phyloP scores from a whole-genome alignment of 2,888 invertebrate species.

The Drosophila trichaetosa region DNA sequence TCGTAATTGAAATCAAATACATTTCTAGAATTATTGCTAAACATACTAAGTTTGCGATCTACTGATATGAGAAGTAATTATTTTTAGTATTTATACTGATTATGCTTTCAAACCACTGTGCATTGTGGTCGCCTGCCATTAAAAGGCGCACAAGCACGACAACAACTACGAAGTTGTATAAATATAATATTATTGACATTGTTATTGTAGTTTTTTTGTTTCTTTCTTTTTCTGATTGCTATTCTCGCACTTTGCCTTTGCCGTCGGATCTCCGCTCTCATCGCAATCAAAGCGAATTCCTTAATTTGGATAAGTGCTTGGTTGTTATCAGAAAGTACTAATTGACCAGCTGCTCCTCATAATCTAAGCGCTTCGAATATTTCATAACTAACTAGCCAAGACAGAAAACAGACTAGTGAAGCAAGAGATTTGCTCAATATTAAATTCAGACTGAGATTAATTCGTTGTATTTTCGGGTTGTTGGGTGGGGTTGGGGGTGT shows the following conservation, averaged over 20 bases:
- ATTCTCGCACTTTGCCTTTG: slow-evolving; percentile 23
- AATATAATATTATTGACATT: slow-evolving; percentile 46
- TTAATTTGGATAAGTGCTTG: slow-evolving; percentile 59
- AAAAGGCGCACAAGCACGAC: slow-evolving; percentile 33
- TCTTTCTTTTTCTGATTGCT: slow-evolving; percentile 10
- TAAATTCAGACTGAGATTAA: slow-evolving; percentile 15
- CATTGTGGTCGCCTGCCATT: slow-evolving; percentile 16
- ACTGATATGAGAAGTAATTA: neutral
- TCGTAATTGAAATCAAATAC: neutral
- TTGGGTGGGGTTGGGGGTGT: neutral
- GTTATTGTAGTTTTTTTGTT: neutral
- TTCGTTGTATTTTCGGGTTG: neutral
- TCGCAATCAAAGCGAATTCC: slow-evolving; percentile 67
- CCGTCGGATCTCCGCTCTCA: slow-evolving; percentile 8
- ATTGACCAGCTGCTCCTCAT: slow-evolving; percentile 38
- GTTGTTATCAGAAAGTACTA: slow-evolving; percentile 32
- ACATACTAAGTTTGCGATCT: neutral
- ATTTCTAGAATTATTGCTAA: neutral
- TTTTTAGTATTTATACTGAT: neutral
- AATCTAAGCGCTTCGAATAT: neutral
- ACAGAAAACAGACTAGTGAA: neutral
- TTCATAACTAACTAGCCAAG: slow-evolving; percentile 20
- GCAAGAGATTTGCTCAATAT: slow-evolving; percentile 7
- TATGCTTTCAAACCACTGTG: slow-evolving; percentile 46
- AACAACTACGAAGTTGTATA: slow-evolving; percentile 51